Evolutionary conservation across 2,888 invertebrate species (phyloP).

Genomic region (Parnassius apollo): DNA sequence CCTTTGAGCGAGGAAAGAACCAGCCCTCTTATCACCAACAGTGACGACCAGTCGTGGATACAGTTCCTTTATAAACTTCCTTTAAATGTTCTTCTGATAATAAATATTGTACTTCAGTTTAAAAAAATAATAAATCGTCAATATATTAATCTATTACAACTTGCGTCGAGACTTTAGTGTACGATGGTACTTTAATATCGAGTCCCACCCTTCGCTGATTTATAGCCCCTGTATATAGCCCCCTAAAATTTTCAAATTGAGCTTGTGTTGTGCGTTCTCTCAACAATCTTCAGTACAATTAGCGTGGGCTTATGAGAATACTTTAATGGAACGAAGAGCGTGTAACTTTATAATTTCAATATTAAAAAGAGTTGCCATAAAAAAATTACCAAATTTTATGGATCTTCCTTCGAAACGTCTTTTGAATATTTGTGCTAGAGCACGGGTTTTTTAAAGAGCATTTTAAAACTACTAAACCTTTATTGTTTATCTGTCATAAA

Average conservation of each 20-base stretch:
- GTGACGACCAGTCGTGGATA: too few relatives aligned
- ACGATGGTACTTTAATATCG: slow-evolving; percentile 48
- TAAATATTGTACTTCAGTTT: too few relatives aligned
- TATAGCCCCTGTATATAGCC: slow-evolving; percentile 69
- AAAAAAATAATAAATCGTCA: too few relatives aligned
- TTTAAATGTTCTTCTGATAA: too few relatives aligned
- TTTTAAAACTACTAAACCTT: too few relatives aligned
- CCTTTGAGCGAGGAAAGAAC: too few relatives aligned
- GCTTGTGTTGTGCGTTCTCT: slow-evolving; percentile 54
- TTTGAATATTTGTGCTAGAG: too few relatives aligned
- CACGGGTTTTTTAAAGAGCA: too few relatives aligned
- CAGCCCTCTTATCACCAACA: too few relatives aligned
- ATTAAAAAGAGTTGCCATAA: slow-evolving; percentile 10
- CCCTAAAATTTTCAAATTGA: slow-evolving; percentile 77
- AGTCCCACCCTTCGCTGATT: slow-evolving; percentile 70
- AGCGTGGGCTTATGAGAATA: slow-evolving; percentile 63
- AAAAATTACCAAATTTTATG: slow-evolving; percentile 1
- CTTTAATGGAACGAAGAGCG: slow-evolving; percentile 42
- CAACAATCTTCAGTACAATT: slow-evolving; percentile 67
- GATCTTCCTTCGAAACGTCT: neutral
- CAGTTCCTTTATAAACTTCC: too few relatives aligned
- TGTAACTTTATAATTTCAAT: slow-evolving; percentile 28
- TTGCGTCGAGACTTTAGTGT: slow-evolving; percentile 31
- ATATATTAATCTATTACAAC: neutral
- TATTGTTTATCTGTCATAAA: too few relatives aligned